phyloP scores from a whole-genome alignment of 2,888 invertebrate species.

The Patella ulyssiponensis region DNA sequence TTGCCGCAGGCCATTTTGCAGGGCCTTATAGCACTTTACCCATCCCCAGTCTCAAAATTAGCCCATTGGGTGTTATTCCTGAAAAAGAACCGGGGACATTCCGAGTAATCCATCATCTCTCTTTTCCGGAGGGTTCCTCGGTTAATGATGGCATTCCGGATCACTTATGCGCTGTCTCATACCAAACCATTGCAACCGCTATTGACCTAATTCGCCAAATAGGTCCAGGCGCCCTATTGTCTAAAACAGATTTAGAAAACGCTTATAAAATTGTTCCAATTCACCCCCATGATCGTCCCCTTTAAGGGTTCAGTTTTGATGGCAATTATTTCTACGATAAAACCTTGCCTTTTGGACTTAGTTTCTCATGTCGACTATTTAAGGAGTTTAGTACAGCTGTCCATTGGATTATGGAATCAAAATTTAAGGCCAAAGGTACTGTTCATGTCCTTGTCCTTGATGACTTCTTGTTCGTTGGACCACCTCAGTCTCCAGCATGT shows the following conservation, averaged over 20 bases:
- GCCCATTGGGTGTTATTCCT: not conserved
- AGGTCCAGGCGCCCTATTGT: not conserved
- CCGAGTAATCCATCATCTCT: not conserved
- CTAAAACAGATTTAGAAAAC: not conserved
- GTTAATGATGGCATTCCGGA: not conserved
- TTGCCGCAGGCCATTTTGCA: too few relatives aligned
- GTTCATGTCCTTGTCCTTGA: too few relatives aligned
- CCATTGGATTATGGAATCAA: too few relatives aligned
- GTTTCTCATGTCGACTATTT: too few relatives aligned
- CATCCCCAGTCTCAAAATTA: not conserved
- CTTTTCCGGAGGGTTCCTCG: not conserved
- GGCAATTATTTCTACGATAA: too few relatives aligned
- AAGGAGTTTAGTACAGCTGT: too few relatives aligned
- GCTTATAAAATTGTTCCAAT: not conserved
- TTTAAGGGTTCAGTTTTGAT: not conserved
- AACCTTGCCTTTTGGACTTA: too few relatives aligned
- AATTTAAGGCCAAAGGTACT: too few relatives aligned
- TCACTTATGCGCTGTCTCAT: not conserved
- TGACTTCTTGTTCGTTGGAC: too few relatives aligned
- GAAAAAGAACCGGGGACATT: not conserved
- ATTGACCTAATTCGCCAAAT: not conserved
- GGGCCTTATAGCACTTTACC: not conserved
- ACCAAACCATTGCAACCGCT: not conserved
- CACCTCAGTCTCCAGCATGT: rapidly evolving
- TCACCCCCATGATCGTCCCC: not conserved